Conservation (phyloP, 2,888 invertebrate genomes). For the Pardosa pseudoannulata region DNA sequence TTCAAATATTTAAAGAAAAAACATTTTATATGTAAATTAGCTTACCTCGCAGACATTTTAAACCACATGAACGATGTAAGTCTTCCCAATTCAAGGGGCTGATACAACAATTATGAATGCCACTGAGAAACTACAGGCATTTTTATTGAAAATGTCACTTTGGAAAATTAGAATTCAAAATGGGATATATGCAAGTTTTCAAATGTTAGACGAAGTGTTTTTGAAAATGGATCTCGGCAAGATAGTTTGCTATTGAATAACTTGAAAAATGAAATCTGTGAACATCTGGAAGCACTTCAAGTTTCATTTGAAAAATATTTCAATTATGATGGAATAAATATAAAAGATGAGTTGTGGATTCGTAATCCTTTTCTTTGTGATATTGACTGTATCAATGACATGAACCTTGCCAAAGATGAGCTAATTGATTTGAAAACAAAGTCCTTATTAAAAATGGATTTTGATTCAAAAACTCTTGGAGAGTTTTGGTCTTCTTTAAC, state of each 20-base stretch:
- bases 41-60: slow-evolving; percentile 28
- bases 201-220: slow-evolving; percentile 57
- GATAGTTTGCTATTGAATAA: too few species aligned
- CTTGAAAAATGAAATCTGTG: too few species aligned
- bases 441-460: slow-evolving; percentile 51
- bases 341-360: slow-evolving; percentile 20
- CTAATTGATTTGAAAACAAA: slow-evolving; percentile 56
- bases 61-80: slow-evolving; percentile 25
- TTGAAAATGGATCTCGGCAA: too few species aligned
- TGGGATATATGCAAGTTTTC: slow-evolving; percentile 56
- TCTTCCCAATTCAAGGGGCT: slow-evolving; percentile 57
- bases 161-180: slow-evolving; percentile 55
- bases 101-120: slow-evolving; percentile 61
- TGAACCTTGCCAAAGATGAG: slow-evolving; percentile 56
- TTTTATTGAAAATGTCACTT: slow-evolving; percentile 58
- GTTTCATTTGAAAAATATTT: too few species aligned
- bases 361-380: slow-evolving; percentile 24
- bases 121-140: slow-evolving; percentile 57
- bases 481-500: too few species aligned
- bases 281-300: too few species aligned
- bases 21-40: slow-evolving; percentile 27
- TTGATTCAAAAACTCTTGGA: too few species aligned
- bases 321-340: slow-evolving; percentile 20
- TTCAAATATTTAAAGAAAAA: slow-evolving; percentile 27
- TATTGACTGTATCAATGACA: slow-evolving; percentile 50